Conservation (phyloP, 2,113 vertebrate genomes). For the Sterrhoptilus dennistouni region DNA sequence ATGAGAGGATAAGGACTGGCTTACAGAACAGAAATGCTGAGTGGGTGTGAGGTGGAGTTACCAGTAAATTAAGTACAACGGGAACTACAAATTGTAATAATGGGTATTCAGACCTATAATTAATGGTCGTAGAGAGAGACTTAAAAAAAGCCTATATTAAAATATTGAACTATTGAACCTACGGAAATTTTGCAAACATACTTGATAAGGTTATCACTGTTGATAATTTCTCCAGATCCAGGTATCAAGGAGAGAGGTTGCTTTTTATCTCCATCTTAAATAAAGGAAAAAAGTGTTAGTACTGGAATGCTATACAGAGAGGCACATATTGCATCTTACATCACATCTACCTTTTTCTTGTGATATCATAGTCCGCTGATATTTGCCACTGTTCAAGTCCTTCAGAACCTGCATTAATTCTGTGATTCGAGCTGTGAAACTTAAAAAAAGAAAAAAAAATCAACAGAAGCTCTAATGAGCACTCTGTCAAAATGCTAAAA, state of each 20-base stretch:
- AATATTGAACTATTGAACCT: background rate
- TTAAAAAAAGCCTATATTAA: background rate
- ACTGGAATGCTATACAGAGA: background rate
- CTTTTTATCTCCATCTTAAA: constrained; percentile 71
- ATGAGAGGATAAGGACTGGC: background rate
- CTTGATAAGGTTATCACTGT: constrained; percentile 92
- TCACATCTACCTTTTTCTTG: constrained; percentile 83
- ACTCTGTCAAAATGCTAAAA: background rate
- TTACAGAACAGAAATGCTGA: background rate
- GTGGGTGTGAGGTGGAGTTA: background rate
- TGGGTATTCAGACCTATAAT: background rate
- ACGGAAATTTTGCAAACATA: constrained; percentile 63
- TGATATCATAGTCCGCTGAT: constrained; percentile 93
- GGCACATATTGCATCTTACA: background rate
- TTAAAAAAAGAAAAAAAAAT: constrained; percentile 41
- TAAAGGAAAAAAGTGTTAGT: constrained; percentile 43
- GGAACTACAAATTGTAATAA: background rate
- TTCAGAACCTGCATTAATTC: constrained; percentile 94
- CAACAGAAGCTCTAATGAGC: background rate
- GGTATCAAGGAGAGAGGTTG: constrained; percentile 79
- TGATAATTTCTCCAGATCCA: constrained; percentile 88
- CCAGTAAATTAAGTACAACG: background rate
- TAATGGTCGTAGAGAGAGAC: background rate
- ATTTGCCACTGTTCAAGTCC: constrained; percentile 92
- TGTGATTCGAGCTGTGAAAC: constrained; percentile 94